Conservation (phyloP, 2,113 vertebrate genomes). For the Entomyzon cyanotis region DNA sequence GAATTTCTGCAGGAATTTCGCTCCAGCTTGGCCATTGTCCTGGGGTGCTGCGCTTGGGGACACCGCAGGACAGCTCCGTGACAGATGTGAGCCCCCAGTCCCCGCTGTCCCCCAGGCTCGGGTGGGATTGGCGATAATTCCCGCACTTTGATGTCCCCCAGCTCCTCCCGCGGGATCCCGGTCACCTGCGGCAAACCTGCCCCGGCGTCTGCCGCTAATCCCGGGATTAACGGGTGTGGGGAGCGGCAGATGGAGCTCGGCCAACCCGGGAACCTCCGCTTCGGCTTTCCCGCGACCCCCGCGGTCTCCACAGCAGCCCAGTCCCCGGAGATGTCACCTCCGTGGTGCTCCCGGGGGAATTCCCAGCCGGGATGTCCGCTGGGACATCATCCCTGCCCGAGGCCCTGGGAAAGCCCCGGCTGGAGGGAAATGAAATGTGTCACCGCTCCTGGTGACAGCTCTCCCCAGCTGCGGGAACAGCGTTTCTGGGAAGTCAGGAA, state of each 20-base stretch:
- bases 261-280: neutral
- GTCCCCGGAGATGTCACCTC: neutral
- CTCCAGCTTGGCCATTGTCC: accelerated
- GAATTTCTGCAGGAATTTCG: neutral
- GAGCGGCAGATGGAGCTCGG: neutral
- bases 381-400: accelerated
- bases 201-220: neutral
- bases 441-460: accelerated
- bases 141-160: neutral
- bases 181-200: constrained; percentile 20
- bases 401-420: neutral
- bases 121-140: neutral
- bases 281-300: neutral
- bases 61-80: neutral
- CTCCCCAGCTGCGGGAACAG: neutral
- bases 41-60: accelerated
- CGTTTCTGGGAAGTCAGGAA: neutral
- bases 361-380: neutral
- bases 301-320: neutral
- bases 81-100: neutral
- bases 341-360: neutral
- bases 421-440: accelerated
- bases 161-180: neutral
- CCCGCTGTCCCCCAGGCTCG: neutral
- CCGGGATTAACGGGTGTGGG: neutral